Evolutionary conservation across 2,113 vertebrate species (phyloP).

Genomic region (Glaucomys volans): DNA sequence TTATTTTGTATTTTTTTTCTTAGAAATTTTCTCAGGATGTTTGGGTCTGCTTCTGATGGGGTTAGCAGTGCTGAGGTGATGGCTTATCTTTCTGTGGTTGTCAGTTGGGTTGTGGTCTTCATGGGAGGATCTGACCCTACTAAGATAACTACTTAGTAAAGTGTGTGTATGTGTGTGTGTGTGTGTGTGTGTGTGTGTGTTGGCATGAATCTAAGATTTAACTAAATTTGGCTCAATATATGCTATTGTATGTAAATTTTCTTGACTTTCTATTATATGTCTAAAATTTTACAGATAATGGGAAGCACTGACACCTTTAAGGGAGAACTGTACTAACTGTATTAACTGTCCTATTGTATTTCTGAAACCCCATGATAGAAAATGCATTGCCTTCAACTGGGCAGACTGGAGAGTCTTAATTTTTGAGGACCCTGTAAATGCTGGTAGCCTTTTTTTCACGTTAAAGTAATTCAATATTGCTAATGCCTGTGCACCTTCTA

Average conservation of each 20-base stretch:
- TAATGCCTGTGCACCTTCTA: neutral
- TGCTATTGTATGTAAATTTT: slow-evolving; percentile 24
- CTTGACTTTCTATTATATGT: slow-evolving; percentile 54
- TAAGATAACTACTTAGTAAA: neutral
- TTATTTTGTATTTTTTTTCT: neutral
- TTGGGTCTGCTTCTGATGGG: slow-evolving; percentile 14
- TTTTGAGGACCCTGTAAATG: neutral
- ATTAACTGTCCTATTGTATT: slow-evolving; percentile 52
- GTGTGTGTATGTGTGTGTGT: too few relatives aligned
- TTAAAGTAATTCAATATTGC: slow-evolving; percentile 18
- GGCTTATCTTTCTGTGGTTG: neutral
- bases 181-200: too few relatives aligned
- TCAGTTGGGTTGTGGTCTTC: neutral
- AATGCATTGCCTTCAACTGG: neutral
- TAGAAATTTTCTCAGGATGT: neutral
- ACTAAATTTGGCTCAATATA: slow-evolving; percentile 46
- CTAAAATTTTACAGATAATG: slow-evolving; percentile 2
- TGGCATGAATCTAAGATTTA: slow-evolving; percentile 5
- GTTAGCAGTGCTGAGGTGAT: neutral
- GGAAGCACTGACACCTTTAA: slow-evolving; percentile 19
- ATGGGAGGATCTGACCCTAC: slow-evolving; percentile 1
- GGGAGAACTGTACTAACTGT: neutral
- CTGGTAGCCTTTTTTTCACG: neutral
- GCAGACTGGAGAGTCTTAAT: neutral
- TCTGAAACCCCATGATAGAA: slow-evolving; percentile 56